Conservation (phyloP, 1,140 invertebrate genomes). For the Bombus pascuorum region DNA sequence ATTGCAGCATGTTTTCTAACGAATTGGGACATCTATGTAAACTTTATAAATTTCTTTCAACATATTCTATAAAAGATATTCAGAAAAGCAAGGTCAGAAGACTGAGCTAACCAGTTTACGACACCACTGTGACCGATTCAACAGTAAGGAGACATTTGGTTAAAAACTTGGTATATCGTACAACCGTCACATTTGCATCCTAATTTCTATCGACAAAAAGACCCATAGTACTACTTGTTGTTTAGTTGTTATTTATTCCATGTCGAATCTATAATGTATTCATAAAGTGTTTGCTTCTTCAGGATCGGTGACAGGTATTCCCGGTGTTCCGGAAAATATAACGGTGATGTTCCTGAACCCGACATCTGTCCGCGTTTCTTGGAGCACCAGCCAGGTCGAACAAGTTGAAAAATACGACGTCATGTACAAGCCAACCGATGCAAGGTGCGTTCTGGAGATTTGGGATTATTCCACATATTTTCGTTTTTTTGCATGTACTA, state of each 20-base stretch:
- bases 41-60: background rate
- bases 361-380: constrained; percentile 91
- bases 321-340: constrained; percentile 91
- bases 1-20: background rate
- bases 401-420: constrained; percentile 93
- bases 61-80: background rate
- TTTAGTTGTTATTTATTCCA: background rate
- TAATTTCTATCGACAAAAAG: background rate
- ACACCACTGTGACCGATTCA: background rate
- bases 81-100: background rate
- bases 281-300: constrained; percentile 61
- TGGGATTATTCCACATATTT: constrained; percentile 1
- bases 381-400: constrained; percentile 89
- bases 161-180: background rate
- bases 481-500: background rate
- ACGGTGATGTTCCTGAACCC: constrained; percentile 92
- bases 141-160: background rate
- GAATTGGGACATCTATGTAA: background rate
- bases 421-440: constrained; percentile 91
- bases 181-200: background rate
- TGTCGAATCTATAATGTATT: background rate
- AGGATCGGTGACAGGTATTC: constrained; percentile 90
- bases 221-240: background rate
- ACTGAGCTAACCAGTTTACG: background rate
- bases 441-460: constrained; percentile 85